These are phyloP conservation scores for Chiridota heheva DNA, from an alignment of 35 echinoderm and acorn worm genomes.

Conservation along the genomic window DNA sequence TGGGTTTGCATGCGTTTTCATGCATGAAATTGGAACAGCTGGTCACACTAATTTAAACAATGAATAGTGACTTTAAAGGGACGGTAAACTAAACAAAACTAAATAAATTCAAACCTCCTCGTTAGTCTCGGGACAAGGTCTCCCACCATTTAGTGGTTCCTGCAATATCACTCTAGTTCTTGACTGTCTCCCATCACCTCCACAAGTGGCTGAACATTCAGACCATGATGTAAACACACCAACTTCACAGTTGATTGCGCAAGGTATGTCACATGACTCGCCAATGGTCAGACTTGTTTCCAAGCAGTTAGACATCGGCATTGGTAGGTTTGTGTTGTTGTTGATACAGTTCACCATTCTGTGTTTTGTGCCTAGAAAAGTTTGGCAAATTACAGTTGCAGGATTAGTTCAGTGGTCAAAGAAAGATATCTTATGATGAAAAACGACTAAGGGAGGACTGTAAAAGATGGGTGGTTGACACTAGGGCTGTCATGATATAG, in stretches of 20 bases:
- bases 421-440: neutral
- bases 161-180: conserved; percentile 57
- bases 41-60: too few species aligned
- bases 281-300: conserved; percentile 34
- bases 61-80: too few species aligned
- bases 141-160: conserved; percentile 31
- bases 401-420: neutral
- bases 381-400: neutral
- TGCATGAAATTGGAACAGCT: too few species aligned
- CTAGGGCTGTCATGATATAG: too few species aligned
- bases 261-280: conserved; percentile 51
- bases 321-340: neutral
- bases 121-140: conserved; percentile 50
- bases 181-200: conserved; percentile 50
- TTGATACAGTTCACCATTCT: conserved; percentile 64
- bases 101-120: too few species aligned
- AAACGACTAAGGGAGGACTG: too few species aligned
- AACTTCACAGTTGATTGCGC: conserved; percentile 70
- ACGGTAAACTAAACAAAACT: too few species aligned
- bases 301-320: conserved; percentile 46
- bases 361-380: conserved; percentile 57
- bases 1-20: too few species aligned
- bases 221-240: conserved; percentile 63
- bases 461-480: too few species aligned
- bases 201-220: conserved; percentile 62